A percentile compares a stretch with the other conserved stretches of the same genome.
Conservation (phyloP, 2,113 vertebrate genomes). For the Lampris megalopsis region DNA sequence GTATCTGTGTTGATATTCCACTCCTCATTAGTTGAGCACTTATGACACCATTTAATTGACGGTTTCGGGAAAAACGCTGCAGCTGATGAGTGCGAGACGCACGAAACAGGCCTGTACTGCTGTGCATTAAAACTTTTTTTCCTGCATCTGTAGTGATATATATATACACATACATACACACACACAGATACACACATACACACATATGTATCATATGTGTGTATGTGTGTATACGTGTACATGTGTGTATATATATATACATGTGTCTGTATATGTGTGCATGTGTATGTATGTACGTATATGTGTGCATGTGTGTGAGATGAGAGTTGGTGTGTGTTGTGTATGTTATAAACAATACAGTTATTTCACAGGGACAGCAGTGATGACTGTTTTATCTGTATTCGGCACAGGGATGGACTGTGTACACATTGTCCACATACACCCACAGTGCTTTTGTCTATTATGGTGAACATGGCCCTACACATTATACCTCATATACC, state of each 20-base stretch:
- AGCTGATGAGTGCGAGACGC: too few species aligned
- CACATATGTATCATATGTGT: background rate
- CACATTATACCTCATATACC: conserved; percentile 29
- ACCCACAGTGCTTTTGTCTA: conserved; percentile 49
- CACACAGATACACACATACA: too few species aligned
- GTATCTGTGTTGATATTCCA: too few species aligned
- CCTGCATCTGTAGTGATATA: too few species aligned
- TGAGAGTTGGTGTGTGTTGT: conserved; percentile 35
- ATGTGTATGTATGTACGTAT: background rate
- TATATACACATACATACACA: too few species aligned
- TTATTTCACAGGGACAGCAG: conserved; percentile 53
- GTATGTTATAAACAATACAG: conserved; percentile 27
- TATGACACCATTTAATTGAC: too few species aligned
- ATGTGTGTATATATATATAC: background rate
- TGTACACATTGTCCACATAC: conserved; percentile 57
- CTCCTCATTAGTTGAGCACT: too few species aligned
- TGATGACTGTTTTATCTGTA: conserved; percentile 56
- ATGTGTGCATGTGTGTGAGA: conserved; percentile 12
- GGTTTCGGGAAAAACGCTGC: too few species aligned
- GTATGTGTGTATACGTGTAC: background rate
- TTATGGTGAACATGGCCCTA: conserved; percentile 59
- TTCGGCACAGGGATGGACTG: too few species aligned
- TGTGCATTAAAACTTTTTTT: too few species aligned
- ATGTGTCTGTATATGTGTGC: background rate
- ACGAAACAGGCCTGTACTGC: too few species aligned